A percentile compares a stretch with the other conserved stretches of the same genome.
Conservation (phyloP, 1,140 invertebrate genomes). For the Pogonomyrmex californicus region DNA sequence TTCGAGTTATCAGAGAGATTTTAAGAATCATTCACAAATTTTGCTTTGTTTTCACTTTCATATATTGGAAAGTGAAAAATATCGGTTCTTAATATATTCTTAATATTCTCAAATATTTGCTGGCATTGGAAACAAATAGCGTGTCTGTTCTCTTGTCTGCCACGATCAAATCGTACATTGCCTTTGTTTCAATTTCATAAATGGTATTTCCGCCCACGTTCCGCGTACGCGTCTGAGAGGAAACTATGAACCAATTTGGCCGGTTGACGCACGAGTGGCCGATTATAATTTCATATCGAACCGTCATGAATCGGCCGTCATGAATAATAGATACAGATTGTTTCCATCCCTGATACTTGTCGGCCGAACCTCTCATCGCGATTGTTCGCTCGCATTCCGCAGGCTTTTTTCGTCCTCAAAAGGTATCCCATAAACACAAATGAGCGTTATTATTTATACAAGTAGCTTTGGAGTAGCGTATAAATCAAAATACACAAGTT, state of each 20-base stretch:
- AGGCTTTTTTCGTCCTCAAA: constrained; percentile 6
- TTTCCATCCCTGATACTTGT: neutral
- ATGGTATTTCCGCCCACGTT: constrained; percentile 64
- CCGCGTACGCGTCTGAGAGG: neutral
- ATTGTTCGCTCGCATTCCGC: constrained; percentile 36
- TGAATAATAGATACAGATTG: constrained; percentile 69
- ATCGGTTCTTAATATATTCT: neutral
- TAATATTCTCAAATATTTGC: neutral
- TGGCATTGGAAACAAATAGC: constrained; percentile 23
- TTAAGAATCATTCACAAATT: neutral
- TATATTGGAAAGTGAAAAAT: constrained; percentile 2
- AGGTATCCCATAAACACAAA: constrained; percentile 10
- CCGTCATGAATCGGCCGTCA: neutral
- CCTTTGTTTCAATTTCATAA: constrained; percentile 46
- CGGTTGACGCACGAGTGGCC: constrained; percentile 65
- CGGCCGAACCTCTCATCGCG: constrained; percentile 14
- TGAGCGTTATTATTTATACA: neutral
- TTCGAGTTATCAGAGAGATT: neutral
- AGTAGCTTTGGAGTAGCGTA: neutral
- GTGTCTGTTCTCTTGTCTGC: neutral
- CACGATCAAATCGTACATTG: constrained; percentile 15
- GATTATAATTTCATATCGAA: constrained; percentile 71
- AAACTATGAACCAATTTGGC: constrained; percentile 59
- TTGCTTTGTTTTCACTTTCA: neutral
- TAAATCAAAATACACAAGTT: neutral